These are phyloP conservation scores for Anguilla marmorata DNA, from an alignment of 2,797 vertebrate species.

Conservation along the genomic window DNA sequence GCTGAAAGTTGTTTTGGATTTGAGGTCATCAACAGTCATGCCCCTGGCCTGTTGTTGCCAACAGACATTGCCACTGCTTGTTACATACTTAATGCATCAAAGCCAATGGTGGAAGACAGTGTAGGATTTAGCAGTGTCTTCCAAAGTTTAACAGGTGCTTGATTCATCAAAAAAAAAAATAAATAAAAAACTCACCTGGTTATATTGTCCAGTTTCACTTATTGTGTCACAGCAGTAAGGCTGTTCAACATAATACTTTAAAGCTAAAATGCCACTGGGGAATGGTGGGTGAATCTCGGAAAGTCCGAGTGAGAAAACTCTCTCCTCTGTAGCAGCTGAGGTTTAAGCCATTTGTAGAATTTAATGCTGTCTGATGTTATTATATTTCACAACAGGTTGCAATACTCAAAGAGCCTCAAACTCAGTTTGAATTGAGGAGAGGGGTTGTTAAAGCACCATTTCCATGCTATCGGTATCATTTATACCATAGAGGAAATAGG, in stretches of 20 bases:
- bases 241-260: background rate
- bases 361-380: constrained; percentile 14
- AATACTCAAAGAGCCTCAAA: background rate
- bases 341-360: background rate
- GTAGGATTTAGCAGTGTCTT: background rate
- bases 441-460: constrained; percentile 12
- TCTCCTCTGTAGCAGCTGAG: background rate
- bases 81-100: background rate
- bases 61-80: background rate
- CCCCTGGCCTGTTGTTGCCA: background rate
- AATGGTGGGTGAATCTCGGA: background rate
- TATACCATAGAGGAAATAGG: background rate
- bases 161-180: background rate
- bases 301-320: background rate
- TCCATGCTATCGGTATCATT: constrained; percentile 21
- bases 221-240: background rate
- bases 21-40: background rate
- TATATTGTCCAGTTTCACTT: background rate
- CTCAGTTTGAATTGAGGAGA: background rate
- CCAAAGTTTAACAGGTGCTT: background rate
- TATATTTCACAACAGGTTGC: background rate
- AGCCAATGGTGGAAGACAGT: background rate
- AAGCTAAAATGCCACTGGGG: background rate
- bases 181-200: background rate
- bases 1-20: background rate